phyloP scores from a whole-genome alignment of 2,797 vertebrate genomes.

The Anas acuta region DNA sequence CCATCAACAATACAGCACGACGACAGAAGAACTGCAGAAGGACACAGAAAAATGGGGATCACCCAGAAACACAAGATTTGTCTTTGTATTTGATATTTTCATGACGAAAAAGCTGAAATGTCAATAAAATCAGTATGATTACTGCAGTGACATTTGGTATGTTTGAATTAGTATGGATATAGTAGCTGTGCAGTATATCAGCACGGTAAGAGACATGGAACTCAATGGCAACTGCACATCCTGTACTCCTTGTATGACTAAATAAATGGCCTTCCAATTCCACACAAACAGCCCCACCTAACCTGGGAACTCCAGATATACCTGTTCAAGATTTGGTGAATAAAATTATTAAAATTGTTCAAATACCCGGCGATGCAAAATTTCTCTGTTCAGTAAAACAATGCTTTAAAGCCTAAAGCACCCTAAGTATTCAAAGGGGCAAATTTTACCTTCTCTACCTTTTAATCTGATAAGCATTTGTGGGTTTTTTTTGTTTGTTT shows the following conservation, averaged over 20 bases:
- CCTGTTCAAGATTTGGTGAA: background rate
- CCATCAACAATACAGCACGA: background rate
- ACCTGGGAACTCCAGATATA: background rate
- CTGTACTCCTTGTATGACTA: background rate
- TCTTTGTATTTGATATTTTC: background rate
- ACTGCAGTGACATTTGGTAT: rapidly evolving
- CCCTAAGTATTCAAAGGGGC: background rate
- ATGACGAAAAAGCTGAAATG: background rate
- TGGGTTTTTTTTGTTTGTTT: background rate
- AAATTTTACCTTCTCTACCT: background rate
- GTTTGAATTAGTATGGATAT: background rate
- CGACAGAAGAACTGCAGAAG: background rate
- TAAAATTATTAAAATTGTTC: background rate
- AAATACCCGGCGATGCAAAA: background rate
- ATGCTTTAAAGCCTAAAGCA: background rate
- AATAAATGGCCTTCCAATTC: background rate
- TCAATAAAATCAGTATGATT: background rate
- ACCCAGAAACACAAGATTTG: background rate
- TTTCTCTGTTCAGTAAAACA: background rate
- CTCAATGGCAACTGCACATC: rapidly evolving
- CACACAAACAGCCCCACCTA: background rate
- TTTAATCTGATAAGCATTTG: background rate
- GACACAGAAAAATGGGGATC: background rate
- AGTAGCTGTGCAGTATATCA: background rate
- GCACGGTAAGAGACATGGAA: background rate